Evolutionary conservation across 2,888 invertebrate species (phyloP).

Genomic region (Drosophila fulvimacula): DNA sequence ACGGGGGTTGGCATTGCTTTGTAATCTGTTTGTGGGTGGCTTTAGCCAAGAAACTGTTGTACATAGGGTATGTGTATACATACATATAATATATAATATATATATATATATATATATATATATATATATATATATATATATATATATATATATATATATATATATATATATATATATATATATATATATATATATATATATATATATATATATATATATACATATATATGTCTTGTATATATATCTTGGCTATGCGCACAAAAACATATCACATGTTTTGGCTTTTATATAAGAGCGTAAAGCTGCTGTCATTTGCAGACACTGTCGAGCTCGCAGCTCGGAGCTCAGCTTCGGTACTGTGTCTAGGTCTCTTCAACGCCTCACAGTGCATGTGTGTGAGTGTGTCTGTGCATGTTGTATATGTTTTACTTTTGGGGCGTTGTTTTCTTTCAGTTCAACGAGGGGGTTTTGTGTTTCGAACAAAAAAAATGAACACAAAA

Average conservation of each 20-base stretch:
- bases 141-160: constrained; percentile 24
- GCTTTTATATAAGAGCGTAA: constrained; percentile 75
- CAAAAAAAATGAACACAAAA: constrained; percentile 34
- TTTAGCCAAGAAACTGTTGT: constrained; percentile 65
- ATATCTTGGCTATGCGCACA: constrained; percentile 34
- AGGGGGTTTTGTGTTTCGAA: constrained; percentile 36
- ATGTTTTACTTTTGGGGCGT: constrained; percentile 70
- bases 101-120: not conserved
- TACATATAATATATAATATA: no score
- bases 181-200: not conserved
- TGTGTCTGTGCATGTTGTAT: constrained; percentile 32
- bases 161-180: constrained; percentile 11
- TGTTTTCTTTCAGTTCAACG: constrained; percentile 46
- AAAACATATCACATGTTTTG: constrained; percentile 69
- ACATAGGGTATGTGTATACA: constrained; percentile 38
- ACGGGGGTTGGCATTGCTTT: constrained; percentile 71
- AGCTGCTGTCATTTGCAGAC: constrained; percentile 75
- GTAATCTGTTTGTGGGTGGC: constrained; percentile 74
- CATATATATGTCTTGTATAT: constrained; percentile 26
- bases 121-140: constrained; percentile 20
- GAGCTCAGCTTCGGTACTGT: constrained; percentile 49
- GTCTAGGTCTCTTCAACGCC: constrained; percentile 47
- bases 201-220: constrained; percentile 20
- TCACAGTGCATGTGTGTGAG: constrained; percentile 18
- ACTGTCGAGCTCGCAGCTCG: constrained; percentile 35